phyloP scores from a whole-genome alignment of 2,113 vertebrate species.

The Zapornia atra region DNA sequence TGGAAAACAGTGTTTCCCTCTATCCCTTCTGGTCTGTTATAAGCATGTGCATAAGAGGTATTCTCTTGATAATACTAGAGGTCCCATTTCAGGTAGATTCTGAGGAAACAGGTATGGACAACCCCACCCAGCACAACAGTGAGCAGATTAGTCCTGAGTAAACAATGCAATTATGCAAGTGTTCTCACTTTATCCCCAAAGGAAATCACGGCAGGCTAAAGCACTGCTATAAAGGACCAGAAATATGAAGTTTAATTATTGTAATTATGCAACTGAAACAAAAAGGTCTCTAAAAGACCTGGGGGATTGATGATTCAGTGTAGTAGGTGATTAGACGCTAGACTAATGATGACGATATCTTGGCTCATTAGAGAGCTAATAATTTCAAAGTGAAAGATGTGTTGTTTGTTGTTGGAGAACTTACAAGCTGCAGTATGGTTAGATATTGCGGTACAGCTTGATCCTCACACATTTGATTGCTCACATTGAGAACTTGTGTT shows the following conservation, averaged over 20 bases:
- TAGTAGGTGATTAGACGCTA: background rate
- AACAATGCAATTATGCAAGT: background rate
- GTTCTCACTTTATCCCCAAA: background rate
- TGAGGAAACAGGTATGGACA: rapidly evolving
- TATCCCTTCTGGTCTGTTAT: background rate
- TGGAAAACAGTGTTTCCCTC: background rate
- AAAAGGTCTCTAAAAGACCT: background rate
- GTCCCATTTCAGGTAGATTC: background rate
- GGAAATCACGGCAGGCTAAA: background rate
- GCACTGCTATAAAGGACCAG: background rate
- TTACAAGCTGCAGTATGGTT: background rate
- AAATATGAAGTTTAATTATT: background rate
- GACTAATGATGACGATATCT: background rate
- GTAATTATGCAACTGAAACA: background rate
- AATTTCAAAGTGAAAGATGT: background rate
- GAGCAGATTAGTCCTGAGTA: background rate
- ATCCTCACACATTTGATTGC: background rate
- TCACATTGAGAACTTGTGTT: background rate
- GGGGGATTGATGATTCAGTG: background rate
- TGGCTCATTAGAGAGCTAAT: background rate
- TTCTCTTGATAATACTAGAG: background rate
- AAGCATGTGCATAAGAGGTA: background rate
- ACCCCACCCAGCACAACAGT: background rate
- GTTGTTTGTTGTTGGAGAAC: background rate
- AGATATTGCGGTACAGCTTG: background rate